phyloP scores from a whole-genome alignment of 2,888 invertebrate genomes.

The Agrypnus murinus region DNA sequence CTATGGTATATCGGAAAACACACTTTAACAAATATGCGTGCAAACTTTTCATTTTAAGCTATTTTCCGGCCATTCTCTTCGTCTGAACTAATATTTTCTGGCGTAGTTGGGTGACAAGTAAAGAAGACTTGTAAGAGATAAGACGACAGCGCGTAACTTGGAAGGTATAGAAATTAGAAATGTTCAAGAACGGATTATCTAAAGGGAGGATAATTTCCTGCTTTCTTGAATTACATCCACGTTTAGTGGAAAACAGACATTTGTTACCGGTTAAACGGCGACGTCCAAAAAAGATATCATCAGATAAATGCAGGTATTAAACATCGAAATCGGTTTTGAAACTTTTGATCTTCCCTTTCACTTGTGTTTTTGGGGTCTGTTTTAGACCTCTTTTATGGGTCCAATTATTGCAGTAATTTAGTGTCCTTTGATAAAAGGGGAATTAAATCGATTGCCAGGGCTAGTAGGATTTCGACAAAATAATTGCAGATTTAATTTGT shows the following conservation, averaged over 20 bases:
- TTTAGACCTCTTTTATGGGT: background rate
- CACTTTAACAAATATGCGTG: no score
- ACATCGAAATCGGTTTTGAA: slow-evolving; percentile 27
- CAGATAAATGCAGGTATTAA: slow-evolving; percentile 42
- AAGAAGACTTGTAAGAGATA: slow-evolving; percentile 35
- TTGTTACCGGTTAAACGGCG: slow-evolving; percentile 42
- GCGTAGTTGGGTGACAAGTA: slow-evolving; percentile 20
- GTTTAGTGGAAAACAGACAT: slow-evolving; percentile 42
- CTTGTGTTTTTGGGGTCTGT: no score
- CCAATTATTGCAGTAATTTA: background rate
- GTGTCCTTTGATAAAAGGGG: no score
- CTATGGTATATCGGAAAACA: no score
- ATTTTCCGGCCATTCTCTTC: no score
- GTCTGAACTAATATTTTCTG: background rate
- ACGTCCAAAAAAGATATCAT: slow-evolving; percentile 39
- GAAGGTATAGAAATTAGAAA: slow-evolving; percentile 48
- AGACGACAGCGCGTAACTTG: slow-evolving; percentile 12
- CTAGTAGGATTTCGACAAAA: slow-evolving; percentile 1
- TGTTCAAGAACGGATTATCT: slow-evolving; percentile 46
- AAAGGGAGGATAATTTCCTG: slow-evolving; percentile 43
- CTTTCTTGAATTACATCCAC: slow-evolving; percentile 45
- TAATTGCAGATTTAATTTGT: slow-evolving; percentile 9
- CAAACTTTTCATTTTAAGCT: no score
- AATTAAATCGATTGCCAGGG: background rate
- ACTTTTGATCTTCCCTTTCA: background rate